Conservation (phyloP, 2,113 vertebrate genomes). For the Mastomys natalensis region DNA sequence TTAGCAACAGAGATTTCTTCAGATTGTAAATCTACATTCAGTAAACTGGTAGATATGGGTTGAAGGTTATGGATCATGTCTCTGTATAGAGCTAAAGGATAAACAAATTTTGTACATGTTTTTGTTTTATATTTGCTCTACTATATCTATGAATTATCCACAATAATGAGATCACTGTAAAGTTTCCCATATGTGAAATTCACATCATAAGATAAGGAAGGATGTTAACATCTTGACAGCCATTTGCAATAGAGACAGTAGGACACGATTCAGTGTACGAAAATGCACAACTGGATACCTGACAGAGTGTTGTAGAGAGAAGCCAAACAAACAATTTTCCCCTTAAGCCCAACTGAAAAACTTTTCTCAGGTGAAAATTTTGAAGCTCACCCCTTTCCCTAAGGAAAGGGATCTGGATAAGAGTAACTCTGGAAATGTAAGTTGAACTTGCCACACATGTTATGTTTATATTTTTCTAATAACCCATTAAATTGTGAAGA, state of each 20-base stretch:
- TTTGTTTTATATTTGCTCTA: not conserved
- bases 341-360: not conserved
- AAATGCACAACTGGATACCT: not conserved
- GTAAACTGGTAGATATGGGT: not conserved
- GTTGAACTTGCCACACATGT: not conserved
- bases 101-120: rapidly evolving
- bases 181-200: not conserved
- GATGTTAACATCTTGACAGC: not conserved
- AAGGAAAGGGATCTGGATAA: not conserved
- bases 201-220: not conserved
- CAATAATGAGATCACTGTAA: not conserved
- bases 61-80: not conserved
- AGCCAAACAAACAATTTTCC: not conserved
- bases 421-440: not conserved
- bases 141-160: not conserved
- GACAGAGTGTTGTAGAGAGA: not conserved
- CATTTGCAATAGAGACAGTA: not conserved
- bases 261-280: not conserved
- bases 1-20: not conserved
- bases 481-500: not conserved
- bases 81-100: not conserved
- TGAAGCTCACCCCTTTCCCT: not conserved
- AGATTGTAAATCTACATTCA: not conserved
- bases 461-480: not conserved
- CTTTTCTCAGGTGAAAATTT: not conserved